phyloP scores from a whole-genome alignment of 2,797 vertebrate genomes.

The Alca torda region DNA sequence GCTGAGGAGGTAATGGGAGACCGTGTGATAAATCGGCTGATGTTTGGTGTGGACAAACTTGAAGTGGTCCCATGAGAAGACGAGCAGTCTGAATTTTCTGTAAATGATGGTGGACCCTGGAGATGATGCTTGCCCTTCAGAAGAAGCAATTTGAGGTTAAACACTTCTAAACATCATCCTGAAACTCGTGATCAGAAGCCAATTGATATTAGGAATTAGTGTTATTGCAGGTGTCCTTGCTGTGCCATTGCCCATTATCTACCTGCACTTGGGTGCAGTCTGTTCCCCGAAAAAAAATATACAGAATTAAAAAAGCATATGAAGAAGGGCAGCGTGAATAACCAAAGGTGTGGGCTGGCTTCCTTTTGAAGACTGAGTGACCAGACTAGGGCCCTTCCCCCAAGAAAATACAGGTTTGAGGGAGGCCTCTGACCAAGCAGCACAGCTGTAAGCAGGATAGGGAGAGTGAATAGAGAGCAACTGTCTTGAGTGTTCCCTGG shows the following conservation, averaged over 20 bases:
- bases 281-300: background rate
- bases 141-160: background rate
- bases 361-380: background rate
- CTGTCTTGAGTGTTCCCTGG: background rate
- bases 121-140: background rate
- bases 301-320: background rate
- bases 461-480: background rate
- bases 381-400: background rate
- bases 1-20: background rate
- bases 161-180: background rate
- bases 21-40: fast-evolving
- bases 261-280: background rate
- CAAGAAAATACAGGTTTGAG: background rate
- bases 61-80: background rate
- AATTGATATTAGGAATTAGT: background rate
- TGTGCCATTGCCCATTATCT: background rate
- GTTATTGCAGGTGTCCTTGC: background rate
- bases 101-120: background rate
- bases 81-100: background rate
- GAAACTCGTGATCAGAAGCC: background rate
- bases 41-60: background rate
- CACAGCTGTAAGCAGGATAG: background rate
- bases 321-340: background rate
- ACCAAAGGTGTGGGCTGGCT: background rate
- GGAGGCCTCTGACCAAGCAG: background rate